These are phyloP conservation scores for Acleris literana DNA, from an alignment of 2,888 invertebrate genomes.

Conservation along the genomic window DNA sequence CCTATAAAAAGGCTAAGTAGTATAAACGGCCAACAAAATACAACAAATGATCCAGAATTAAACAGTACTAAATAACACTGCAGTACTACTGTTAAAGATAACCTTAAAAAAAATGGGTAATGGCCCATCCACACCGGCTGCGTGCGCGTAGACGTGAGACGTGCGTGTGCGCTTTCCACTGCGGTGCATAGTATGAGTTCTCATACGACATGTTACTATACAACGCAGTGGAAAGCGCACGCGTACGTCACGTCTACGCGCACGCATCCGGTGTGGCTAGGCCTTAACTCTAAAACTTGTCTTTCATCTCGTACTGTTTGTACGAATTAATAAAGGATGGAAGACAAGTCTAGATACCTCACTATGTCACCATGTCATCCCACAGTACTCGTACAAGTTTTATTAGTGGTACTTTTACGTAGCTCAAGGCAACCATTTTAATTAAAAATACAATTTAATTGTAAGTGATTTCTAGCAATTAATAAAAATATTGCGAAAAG, in stretches of 20 bases:
- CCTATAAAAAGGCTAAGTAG: neutral
- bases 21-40: neutral
- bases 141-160: no score
- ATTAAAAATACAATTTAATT: constrained; percentile 30
- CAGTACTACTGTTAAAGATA: no score
- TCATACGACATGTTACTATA: no score
- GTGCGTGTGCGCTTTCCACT: no score
- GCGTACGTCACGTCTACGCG: no score
- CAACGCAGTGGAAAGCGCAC: no score
- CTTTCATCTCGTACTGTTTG: neutral
- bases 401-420: constrained; percentile 58
- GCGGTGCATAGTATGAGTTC: no score
- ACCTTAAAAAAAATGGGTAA: no score
- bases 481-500: constrained; percentile 38
- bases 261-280: no score
- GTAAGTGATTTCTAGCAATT: constrained; percentile 31
- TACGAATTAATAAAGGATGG: neutral
- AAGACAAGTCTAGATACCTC: neutral
- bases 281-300: neutral
- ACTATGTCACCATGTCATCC: neutral
- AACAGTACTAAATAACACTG: neutral
- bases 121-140: no score
- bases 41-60: neutral
- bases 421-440: constrained; percentile 75
- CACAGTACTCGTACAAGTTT: neutral